Evolutionary conservation across 30 jellyfish, hydroid and myxozoan genomes (phyloP).

Genomic region (Calvadosia cruxmelitensis): DNA sequence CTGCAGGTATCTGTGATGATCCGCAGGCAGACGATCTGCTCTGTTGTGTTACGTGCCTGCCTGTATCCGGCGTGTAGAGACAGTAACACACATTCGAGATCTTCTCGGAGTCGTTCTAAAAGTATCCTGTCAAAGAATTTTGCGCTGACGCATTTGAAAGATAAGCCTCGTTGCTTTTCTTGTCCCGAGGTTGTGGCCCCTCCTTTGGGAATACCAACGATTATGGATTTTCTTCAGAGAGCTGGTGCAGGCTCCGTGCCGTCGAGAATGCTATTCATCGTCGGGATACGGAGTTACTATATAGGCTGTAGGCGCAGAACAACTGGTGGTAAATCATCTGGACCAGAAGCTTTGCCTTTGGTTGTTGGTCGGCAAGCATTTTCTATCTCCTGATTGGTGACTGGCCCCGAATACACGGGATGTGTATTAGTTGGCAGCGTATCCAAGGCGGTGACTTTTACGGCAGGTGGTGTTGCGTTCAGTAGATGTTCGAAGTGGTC

Average conservation of each 20-base stretch:
- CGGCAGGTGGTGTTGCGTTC: neutral
- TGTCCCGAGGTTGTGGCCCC: neutral
- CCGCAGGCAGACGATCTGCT: neutral
- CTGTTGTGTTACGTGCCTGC: neutral
- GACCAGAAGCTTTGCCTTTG: neutral
- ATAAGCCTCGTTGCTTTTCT: neutral
- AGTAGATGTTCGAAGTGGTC: neutral
- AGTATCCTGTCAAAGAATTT: neutral
- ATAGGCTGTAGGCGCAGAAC: neutral
- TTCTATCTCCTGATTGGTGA: neutral
- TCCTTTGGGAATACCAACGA: neutral
- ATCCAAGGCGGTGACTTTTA: neutral
- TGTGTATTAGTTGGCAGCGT: neutral
- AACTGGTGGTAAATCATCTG: neutral
- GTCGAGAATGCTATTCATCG: neutral
- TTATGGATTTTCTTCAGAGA: neutral
- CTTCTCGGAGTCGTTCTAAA: neutral
- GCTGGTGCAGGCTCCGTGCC: neutral
- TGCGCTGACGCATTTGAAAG: neutral
- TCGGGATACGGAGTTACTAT: neutral
- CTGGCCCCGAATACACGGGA: too few species aligned
- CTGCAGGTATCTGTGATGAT: neutral
- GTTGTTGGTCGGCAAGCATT: neutral
- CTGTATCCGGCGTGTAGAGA: neutral
- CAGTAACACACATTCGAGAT: neutral